These are phyloP conservation scores for Pseudolycoriella hygida DNA, from an alignment of 2,888 invertebrate genomes.

Conservation along the genomic window DNA sequence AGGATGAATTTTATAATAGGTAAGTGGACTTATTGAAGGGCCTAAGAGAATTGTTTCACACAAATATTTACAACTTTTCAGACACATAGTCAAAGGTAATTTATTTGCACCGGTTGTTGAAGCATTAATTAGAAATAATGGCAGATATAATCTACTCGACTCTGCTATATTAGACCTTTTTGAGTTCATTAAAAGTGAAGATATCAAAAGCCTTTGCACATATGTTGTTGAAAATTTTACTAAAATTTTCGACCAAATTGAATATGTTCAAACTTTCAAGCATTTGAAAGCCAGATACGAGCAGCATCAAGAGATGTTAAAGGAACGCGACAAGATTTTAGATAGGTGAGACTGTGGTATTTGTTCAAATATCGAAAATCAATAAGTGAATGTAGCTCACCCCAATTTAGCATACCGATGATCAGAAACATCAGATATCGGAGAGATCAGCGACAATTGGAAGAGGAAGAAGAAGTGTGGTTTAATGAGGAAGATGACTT, in stretches of 20 bases:
- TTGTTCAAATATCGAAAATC: neutral
- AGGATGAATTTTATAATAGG: slow-evolving; percentile 94
- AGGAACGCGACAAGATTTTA: slow-evolving; percentile 64
- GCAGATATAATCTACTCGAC: slow-evolving; percentile 95
- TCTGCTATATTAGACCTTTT: slow-evolving; percentile 98
- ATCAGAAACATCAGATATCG: slow-evolving; percentile 63
- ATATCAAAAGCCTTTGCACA: slow-evolving; percentile 74
- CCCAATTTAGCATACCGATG: slow-evolving; percentile 33
- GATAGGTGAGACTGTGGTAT: slow-evolving; percentile 39
- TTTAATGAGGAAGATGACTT: slow-evolving; percentile 94
- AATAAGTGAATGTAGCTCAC: neutral
- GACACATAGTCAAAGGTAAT: slow-evolving; percentile 87
- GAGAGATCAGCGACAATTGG: slow-evolving; percentile 81
- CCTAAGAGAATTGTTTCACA: too few relatives aligned
- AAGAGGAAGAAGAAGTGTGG: slow-evolving; percentile 98
- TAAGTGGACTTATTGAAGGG: slow-evolving; percentile 10
- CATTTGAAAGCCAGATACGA: slow-evolving; percentile 74
- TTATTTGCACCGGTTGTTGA: slow-evolving; percentile 92
- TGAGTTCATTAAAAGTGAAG: slow-evolving; percentile 92
- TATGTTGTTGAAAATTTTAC: slow-evolving; percentile 95
- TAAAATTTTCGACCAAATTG: slow-evolving; percentile 82
- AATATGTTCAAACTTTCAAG: slow-evolving; percentile 97
- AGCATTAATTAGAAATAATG: slow-evolving; percentile 90
- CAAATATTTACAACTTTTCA: slow-evolving; percentile 16
- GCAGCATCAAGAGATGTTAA: slow-evolving; percentile 79